Evolutionary conservation across 2,888 invertebrate genomes (phyloP), one percentile per base, ranked within the genome.

Genomic region (Noctua fimbriata): DNA sequence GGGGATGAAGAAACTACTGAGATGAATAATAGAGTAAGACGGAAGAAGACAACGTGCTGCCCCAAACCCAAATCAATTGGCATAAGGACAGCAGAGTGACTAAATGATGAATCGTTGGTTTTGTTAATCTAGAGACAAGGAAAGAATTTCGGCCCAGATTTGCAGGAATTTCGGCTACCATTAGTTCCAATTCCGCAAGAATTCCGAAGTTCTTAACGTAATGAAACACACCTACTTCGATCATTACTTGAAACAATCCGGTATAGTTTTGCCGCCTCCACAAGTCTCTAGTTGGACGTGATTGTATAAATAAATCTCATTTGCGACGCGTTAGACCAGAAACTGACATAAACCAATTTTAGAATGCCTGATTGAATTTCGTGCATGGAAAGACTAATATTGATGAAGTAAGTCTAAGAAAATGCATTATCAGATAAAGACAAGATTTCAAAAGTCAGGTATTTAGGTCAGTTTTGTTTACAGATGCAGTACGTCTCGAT

Each of bases 401-500:
- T 70, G 72, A 67, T 69, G 69, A n/a, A 80, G 74, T 63, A 72
- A 74, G 28, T n/a, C 58, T 78, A 78, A 69, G 72, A 78, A 70
- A 83, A 77, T 41, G n/a, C 32, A 21, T 80, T 90, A 90, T 90
- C 89, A 73, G 89, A 81, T 84, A 84, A 73, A 44, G 70, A 24
- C 65, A 69, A 73, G 76, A 81, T 82, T 80, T 84, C 65, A 44
- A 85, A 79, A 81, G 69, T 36, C 12, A 72, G 73, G 65, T 83
- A 90, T 90, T 82, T 85, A 69, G 90, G 90, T 83, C 86, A 85
- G 79, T 75, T 84, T 69, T 78, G 87, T 86, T 86, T 75, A 79
- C 78, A 80, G 81, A 84, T 88, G 79, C 71, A 81, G 83, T 80
- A 75, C 74, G 74, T 78, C 58, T 83, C 82, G 79, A 84, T 90